phyloP scores from a whole-genome alignment of 92 coral and sea anemone species.

The Palythoa grandis region DNA sequence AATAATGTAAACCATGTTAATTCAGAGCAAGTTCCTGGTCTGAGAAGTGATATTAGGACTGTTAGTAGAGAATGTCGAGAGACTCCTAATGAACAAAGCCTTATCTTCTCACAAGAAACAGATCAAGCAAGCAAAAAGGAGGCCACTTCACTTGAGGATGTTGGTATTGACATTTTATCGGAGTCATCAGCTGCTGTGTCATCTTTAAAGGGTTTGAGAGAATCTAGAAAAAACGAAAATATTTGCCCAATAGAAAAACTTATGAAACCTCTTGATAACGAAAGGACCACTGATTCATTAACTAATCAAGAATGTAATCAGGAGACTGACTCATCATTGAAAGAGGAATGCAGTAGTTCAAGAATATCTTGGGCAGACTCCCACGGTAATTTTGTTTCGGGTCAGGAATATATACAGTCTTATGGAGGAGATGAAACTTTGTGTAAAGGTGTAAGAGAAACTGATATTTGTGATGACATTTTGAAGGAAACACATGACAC shows the following conservation, averaged over 20 bases:
- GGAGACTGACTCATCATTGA: not conserved
- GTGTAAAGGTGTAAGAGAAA: constrained; percentile 5
- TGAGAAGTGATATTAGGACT: not conserved
- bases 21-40: not conserved
- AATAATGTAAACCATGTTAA: not conserved
- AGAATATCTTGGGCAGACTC: not conserved
- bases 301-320: not conserved
- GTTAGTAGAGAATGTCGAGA: not conserved
- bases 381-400: not conserved
- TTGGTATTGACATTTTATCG: constrained; percentile 13
- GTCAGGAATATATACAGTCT: not conserved
- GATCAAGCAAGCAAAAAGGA: not conserved
- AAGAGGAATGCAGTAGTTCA: not conserved
- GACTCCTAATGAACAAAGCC: not conserved
- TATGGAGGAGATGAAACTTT: not conserved
- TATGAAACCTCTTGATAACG: not conserved
- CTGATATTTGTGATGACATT: constrained; percentile 12
- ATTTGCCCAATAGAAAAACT: not conserved
- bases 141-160: constrained; percentile 28
- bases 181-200: constrained; percentile 14
- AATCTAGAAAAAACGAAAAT: not conserved
- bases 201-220: constrained; percentile 4
- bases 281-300: constrained; percentile 8
- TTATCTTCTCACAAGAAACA: not conserved
- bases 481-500: not conserved